These are phyloP conservation scores for Pholis gunnellus DNA, from an alignment of 2,113 vertebrate species.

Conservation along the genomic window DNA sequence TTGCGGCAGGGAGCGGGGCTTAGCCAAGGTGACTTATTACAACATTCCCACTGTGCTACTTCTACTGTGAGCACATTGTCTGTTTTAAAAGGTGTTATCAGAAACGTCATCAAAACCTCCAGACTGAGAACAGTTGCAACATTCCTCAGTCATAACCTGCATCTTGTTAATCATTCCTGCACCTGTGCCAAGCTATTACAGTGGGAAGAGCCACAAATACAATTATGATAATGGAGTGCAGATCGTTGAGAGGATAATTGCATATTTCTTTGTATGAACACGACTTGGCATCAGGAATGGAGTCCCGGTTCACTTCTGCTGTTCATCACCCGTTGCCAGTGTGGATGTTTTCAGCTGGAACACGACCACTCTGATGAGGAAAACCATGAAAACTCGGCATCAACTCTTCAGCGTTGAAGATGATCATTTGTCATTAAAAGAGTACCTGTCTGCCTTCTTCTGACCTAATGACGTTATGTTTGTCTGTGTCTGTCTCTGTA, in stretches of 20 bases:
- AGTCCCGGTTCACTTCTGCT: conserved; percentile 59
- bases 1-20: neutral
- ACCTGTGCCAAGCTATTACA: conserved; percentile 67
- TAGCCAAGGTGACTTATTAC: neutral
- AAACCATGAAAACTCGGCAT: neutral
- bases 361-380: neutral
- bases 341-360: conserved; percentile 34
- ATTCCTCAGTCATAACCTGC: conserved; percentile 36
- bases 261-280: conserved; percentile 66
- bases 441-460: neutral
- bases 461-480: conserved; percentile 1
- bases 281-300: conserved; percentile 56
- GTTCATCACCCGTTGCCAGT: conserved; percentile 42
- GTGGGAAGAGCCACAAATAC: conserved; percentile 60
- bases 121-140: neutral
- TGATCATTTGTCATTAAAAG: neutral
- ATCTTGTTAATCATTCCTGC: conserved; percentile 52
- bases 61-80: conserved; percentile 5
- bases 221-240: conserved; percentile 68
- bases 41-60: neutral
- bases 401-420: neutral
- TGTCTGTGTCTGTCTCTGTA: conserved; percentile 12
- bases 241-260: conserved; percentile 69
- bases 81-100: neutral
- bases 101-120: neutral